Percentiles rank a stretch among this genome's conserved stretches.
phyloP scores from a whole-genome alignment of 2,797 vertebrate genomes.

The Pempheris klunzingeri region DNA sequence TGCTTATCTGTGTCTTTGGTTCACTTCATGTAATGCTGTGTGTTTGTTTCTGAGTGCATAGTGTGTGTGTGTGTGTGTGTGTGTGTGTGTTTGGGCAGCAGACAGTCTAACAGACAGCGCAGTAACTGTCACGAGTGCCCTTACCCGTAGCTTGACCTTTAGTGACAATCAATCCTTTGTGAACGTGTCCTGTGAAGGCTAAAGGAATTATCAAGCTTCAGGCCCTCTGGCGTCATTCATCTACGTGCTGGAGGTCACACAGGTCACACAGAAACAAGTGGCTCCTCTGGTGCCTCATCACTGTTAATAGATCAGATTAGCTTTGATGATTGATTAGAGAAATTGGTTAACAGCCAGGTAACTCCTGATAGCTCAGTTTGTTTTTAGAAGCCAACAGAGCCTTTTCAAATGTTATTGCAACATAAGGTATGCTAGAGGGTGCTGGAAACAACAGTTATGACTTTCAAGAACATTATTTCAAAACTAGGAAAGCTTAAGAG shows the following conservation, averaged over 20 bases:
- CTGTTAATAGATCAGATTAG: slow-evolving; percentile 59
- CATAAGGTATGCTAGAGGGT: background rate
- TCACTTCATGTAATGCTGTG: slow-evolving; percentile 15
- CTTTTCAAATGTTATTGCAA: background rate
- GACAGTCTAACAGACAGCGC: slow-evolving; percentile 53
- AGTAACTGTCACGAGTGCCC: slow-evolving; percentile 65
- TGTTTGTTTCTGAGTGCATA: slow-evolving; percentile 16
- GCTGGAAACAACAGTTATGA: slow-evolving; percentile 12
- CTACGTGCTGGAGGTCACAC: slow-evolving; percentile 59
- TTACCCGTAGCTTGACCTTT: slow-evolving; percentile 71
- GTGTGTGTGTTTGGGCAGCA: slow-evolving; percentile 41
- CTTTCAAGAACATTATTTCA: slow-evolving; percentile 40
- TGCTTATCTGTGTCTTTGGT: slow-evolving; percentile 26
- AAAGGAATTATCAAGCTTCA: slow-evolving; percentile 73
- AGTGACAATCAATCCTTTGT: slow-evolving; percentile 77
- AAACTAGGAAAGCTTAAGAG: slow-evolving; percentile 26
- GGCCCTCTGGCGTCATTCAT: slow-evolving; percentile 63
- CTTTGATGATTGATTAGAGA: slow-evolving; percentile 44
- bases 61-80: slow-evolving; percentile 21
- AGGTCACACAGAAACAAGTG: slow-evolving; percentile 63
- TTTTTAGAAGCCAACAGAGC: slow-evolving; percentile 17
- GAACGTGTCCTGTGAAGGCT: slow-evolving; percentile 65
- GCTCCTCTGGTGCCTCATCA: slow-evolving; percentile 52
- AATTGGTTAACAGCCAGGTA: slow-evolving; percentile 32
- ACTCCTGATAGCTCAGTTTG: slow-evolving; percentile 29